Evolutionary conservation across 2,888 invertebrate species (phyloP).

Genomic region (Trichopria drosophilae): DNA sequence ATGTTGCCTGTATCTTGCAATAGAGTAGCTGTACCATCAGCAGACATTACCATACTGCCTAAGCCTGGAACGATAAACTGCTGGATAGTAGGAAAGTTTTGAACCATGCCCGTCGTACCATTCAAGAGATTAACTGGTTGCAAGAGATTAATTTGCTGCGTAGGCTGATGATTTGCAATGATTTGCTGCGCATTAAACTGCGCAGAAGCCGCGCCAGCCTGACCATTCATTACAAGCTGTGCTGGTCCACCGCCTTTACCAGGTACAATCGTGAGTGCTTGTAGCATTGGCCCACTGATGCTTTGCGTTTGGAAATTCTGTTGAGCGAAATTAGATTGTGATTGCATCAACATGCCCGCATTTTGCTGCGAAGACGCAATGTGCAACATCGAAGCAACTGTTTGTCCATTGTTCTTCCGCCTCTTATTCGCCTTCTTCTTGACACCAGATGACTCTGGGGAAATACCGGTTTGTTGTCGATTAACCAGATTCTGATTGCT

Average conservation of each 20-base stretch:
- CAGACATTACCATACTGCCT: constrained; percentile 81
- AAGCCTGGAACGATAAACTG: constrained; percentile 82
- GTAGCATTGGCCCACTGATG: constrained; percentile 71
- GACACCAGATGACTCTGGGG: constrained; percentile 69
- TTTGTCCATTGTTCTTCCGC: constrained; percentile 70
- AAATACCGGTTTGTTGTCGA: constrained; percentile 60
- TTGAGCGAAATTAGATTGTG: constrained; percentile 65
- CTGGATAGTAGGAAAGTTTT: constrained; percentile 78
- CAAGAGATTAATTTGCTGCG: constrained; percentile 71
- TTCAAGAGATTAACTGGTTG: constrained; percentile 83
- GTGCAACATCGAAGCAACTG: constrained; percentile 72
- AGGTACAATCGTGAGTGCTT: constrained; percentile 76
- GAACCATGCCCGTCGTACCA: constrained; percentile 69
- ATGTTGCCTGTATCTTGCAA: constrained; percentile 72
- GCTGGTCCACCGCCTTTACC: constrained; percentile 74
- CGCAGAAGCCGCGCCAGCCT: constrained; percentile 61
- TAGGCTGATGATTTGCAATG: constrained; percentile 62
- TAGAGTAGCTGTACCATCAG: constrained; percentile 74
- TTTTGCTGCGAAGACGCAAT: constrained; percentile 66
- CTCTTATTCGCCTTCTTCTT: constrained; percentile 68
- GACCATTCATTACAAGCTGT: constrained; percentile 78
- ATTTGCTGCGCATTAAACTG: constrained; percentile 71
- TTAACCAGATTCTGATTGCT: constrained; percentile 46
- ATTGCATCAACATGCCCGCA: constrained; percentile 65
- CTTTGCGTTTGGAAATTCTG: constrained; percentile 76